Evolutionary conservation across 2,888 invertebrate species (phyloP).

Genomic region (Ceriagrion tenellum): DNA sequence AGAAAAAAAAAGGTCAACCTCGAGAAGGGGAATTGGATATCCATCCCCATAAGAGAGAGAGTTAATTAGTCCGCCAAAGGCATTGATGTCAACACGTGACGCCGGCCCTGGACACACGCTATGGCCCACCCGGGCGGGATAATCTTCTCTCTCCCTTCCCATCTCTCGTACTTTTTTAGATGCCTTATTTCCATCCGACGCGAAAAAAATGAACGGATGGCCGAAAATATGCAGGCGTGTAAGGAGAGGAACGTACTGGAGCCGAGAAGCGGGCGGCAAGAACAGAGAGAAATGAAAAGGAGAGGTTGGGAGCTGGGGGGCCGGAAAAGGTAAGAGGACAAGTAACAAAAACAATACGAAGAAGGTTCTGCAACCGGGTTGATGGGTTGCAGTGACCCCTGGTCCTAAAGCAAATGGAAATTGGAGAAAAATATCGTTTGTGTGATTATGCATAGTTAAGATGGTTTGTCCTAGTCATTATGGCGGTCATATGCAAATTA

Average conservation of each 20-base stretch:
- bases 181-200: not conserved
- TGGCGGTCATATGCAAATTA: too few species aligned
- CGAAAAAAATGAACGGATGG: not conserved
- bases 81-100: constrained; percentile 17
- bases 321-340: not conserved
- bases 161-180: too few species aligned
- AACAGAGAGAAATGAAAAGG: not conserved
- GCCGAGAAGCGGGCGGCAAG: not conserved
- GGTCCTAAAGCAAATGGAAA: too few species aligned
- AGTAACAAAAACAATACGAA: not conserved
- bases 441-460: too few species aligned
- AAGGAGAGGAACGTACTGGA: not conserved
- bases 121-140: not conserved
- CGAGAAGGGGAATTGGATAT: constrained; percentile 34
- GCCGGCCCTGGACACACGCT: not conserved
- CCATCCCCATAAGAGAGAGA: not conserved
- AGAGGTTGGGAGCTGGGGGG: not conserved
- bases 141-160: not conserved
- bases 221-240: not conserved
- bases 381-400: too few species aligned
- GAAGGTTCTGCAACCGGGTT: not conserved
- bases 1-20: not conserved
- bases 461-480: too few species aligned
- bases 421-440: too few species aligned
- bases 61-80: constrained; percentile 43